Conservation (phyloP, 2,113 vertebrate genomes). For the Deroptyus accipitrinus region DNA sequence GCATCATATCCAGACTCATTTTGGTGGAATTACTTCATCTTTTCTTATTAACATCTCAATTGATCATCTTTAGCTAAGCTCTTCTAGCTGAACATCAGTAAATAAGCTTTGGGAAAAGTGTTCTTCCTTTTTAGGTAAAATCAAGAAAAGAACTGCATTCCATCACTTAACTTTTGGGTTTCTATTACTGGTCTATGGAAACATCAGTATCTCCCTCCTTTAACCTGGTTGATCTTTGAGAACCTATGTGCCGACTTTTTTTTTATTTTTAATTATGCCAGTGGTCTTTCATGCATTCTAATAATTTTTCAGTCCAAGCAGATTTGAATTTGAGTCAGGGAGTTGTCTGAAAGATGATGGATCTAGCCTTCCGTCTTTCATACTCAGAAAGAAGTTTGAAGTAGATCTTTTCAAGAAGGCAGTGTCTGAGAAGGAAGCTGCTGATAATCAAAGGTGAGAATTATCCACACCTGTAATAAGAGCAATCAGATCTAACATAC, state of each 20-base stretch:
- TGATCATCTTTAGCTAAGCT: not conserved
- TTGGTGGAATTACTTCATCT: not conserved
- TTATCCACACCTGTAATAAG: not conserved
- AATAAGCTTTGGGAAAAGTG: not conserved
- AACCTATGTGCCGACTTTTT: not conserved
- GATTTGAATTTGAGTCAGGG: not conserved
- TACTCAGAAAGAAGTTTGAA: not conserved
- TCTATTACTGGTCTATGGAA: not conserved
- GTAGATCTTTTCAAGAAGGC: not conserved
- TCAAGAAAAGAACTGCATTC: not conserved
- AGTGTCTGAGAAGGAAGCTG: not conserved
- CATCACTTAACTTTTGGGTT: not conserved
- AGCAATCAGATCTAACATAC: not conserved
- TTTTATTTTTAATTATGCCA: not conserved
- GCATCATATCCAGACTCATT: not conserved
- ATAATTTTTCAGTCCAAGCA: not conserved
- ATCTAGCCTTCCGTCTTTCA: not conserved
- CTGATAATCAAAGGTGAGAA: not conserved
- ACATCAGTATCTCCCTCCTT: not conserved
- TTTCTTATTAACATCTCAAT: not conserved
- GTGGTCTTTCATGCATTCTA: not conserved
- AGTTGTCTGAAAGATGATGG: not conserved
- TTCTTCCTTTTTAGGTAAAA: not conserved
- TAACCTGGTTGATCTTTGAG: not conserved
- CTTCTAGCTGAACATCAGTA: not conserved